Evolutionary conservation across 2,113 vertebrate species (phyloP).

Genomic region (human): DNA sequence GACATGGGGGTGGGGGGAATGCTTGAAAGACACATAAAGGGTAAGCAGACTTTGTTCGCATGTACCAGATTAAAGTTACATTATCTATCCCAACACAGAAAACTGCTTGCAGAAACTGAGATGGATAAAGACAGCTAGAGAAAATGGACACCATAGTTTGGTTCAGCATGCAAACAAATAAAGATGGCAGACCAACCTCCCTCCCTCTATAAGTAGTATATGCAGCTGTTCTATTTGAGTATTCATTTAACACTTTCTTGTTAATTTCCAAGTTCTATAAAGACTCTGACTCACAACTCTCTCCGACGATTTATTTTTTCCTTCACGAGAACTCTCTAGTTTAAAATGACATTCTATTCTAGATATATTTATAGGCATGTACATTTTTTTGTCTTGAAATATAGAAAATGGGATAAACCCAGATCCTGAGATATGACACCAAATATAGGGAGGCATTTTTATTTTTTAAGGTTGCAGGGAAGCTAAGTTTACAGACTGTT

Average conservation of each 20-base stretch:
- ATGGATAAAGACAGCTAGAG: not conserved
- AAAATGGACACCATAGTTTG: not conserved
- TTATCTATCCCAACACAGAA: not conserved
- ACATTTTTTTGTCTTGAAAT: slow-evolving; percentile 43
- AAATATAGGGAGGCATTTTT: slow-evolving; percentile 60
- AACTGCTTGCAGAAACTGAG: not conserved
- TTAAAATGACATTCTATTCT: slow-evolving; percentile 46
- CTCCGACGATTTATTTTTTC: not conserved
- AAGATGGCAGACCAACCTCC: not conserved
- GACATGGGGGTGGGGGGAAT: too few relatives aligned
- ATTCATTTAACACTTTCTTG: not conserved
- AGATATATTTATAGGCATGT: slow-evolving; percentile 37
- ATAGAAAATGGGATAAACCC: slow-evolving; percentile 32
- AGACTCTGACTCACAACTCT: not conserved
- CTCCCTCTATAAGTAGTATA: not conserved
- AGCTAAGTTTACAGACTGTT: slow-evolving; percentile 59
- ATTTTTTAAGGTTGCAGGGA: slow-evolving; percentile 54
- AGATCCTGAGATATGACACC: slow-evolving; percentile 32
- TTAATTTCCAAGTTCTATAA: not conserved
- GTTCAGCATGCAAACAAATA: not conserved
- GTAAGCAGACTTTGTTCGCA: not conserved
- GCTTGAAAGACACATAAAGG: not conserved
- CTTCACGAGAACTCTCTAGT: slow-evolving; percentile 18
- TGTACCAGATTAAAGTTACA: not conserved
- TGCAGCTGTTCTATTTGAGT: not conserved